A percentile compares a stretch with the other conserved stretches of the same genome.
Conservation (phyloP, 2,888 invertebrate genomes). For the Pristionchus entomophagus region DNA sequence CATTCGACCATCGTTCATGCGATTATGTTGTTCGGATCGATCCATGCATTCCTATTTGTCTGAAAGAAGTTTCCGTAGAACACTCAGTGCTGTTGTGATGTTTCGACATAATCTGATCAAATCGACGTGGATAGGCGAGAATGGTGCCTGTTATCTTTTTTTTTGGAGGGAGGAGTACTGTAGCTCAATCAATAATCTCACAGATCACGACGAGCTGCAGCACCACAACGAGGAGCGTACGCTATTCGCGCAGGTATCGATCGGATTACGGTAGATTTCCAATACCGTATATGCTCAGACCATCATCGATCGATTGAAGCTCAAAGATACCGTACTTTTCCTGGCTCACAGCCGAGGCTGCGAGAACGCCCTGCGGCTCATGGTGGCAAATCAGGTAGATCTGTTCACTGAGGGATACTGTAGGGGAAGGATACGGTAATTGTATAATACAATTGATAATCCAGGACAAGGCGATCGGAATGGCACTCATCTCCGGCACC, state of each 20-base stretch:
- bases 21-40: too few relatives aligned
- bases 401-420: neutral
- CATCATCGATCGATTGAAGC: slow-evolving; percentile 10
- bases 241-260: slow-evolving; percentile 34
- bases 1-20: too few relatives aligned
- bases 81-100: too few relatives aligned
- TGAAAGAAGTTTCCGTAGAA: too few relatives aligned
- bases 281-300: neutral
- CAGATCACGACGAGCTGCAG: slow-evolving; percentile 41
- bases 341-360: slow-evolving; percentile 26
- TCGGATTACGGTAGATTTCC: slow-evolving; percentile 47
- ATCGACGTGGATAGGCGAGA: too few relatives aligned
- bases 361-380: slow-evolving; percentile 48
- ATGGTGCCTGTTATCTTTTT: too few relatives aligned
- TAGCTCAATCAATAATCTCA: too few relatives aligned
- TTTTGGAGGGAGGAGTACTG: too few relatives aligned
- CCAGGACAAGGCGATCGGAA: slow-evolving; percentile 50
- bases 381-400: slow-evolving; percentile 56
- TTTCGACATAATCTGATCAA: too few relatives aligned
- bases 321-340: neutral
- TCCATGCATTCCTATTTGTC: too few relatives aligned
- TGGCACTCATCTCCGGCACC: slow-evolving; percentile 55
- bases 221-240: slow-evolving; percentile 46
- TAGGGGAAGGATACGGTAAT: neutral
- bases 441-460: neutral